phyloP scores from a whole-genome alignment of 2,113 vertebrate species.

The Pagrus major region DNA sequence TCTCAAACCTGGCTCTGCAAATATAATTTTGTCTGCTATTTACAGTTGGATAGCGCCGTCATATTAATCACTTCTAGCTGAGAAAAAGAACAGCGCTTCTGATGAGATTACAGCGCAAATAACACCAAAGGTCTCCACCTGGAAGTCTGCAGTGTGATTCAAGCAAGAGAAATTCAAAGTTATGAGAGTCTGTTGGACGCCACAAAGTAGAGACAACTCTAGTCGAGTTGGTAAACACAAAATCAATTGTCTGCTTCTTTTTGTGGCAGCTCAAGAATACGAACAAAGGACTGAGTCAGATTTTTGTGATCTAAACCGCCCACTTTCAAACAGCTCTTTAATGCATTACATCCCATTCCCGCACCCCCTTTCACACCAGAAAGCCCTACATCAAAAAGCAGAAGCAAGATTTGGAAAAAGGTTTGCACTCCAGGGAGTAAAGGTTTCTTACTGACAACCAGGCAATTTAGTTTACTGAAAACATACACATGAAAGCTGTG shows the following conservation, averaged over 20 bases:
- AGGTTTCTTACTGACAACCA: slow-evolving; percentile 25
- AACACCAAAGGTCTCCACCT: slow-evolving; percentile 14
- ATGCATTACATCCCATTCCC: slow-evolving; percentile 23
- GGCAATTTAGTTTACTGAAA: slow-evolving; percentile 27
- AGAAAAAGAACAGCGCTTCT: slow-evolving; percentile 17
- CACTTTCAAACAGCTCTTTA: slow-evolving; percentile 41
- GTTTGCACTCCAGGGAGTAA: slow-evolving; percentile 3
- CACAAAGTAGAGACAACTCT: background rate
- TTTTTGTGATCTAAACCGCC: slow-evolving; percentile 33
- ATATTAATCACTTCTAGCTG: slow-evolving; percentile 24
- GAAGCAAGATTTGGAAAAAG: background rate
- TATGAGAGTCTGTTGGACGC: background rate
- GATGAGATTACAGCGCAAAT: slow-evolving; percentile 32
- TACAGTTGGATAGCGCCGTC: slow-evolving; percentile 4
- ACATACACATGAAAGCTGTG: slow-evolving; percentile 12
- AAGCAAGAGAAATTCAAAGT: slow-evolving; percentile 17
- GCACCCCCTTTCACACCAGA: slow-evolving; percentile 1
- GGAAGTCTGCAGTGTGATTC: slow-evolving; percentile 16
- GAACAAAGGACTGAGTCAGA: slow-evolving; percentile 42
- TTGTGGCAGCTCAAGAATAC: slow-evolving; percentile 23
- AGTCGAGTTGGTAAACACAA: slow-evolving; percentile 24
- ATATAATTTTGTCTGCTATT: slow-evolving; percentile 59
- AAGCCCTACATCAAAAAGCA: slow-evolving; percentile 32
- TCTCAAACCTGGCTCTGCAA: slow-evolving; percentile 31
- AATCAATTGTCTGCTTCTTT: slow-evolving; percentile 8